Percentiles rank a stretch among this genome's conserved stretches.
phyloP scores from a whole-genome alignment of 2,797 vertebrate genomes.

The Pangasius sanitwongsei region DNA sequence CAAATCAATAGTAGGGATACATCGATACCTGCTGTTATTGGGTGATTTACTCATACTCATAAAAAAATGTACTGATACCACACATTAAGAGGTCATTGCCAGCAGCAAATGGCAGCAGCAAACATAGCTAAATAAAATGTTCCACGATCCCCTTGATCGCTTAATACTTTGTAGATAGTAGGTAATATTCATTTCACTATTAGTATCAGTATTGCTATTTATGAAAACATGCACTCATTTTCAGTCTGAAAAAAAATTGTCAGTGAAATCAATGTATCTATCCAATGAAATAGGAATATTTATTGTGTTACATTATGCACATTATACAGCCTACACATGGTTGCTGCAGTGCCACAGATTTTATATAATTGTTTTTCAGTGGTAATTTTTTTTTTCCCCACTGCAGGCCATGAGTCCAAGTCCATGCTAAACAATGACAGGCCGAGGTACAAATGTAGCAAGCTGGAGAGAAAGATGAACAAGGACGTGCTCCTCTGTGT shows the following conservation, averaged over 20 bases:
- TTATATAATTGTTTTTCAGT: not conserved
- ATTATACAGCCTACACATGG: not conserved
- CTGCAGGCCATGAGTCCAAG: conserved; percentile 91
- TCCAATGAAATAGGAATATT: not conserved
- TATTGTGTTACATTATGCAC: not conserved
- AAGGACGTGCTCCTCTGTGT: conserved; percentile 85
- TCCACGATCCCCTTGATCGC: not conserved
- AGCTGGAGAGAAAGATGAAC: conserved; percentile 88
- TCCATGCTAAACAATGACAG: conserved; percentile 92
- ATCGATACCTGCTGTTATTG: not conserved
- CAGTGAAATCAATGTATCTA: not conserved
- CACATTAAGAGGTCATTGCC: not conserved
- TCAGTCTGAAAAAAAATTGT: not conserved
- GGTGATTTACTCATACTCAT: not conserved
- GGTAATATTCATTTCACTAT: not conserved
- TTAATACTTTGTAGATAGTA: not conserved
- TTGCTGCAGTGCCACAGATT: not conserved
- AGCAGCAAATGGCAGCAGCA: not conserved
- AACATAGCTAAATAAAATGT: not conserved
- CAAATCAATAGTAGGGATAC: not conserved
- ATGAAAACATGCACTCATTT: not conserved
- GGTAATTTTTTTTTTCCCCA: conserved; percentile 31
- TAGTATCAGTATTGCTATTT: not conserved
- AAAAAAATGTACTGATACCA: not conserved
- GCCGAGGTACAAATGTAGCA: conserved; percentile 91